phyloP scores from a whole-genome alignment of 2,113 vertebrate genomes.

The Lathamus discolor region DNA sequence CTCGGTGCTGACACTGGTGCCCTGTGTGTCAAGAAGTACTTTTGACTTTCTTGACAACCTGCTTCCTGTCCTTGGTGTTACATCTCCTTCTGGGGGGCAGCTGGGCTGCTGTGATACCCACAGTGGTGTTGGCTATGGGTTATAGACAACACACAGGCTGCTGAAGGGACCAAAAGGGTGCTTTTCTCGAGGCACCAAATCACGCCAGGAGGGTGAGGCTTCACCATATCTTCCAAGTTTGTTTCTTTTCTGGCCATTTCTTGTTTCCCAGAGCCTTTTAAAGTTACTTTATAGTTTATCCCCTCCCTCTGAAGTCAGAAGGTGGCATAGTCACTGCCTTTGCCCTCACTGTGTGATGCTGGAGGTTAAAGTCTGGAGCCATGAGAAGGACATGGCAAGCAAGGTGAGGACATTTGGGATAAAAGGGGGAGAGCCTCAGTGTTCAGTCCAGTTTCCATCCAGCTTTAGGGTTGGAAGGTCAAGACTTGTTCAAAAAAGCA shows the following conservation, averaged over 20 bases:
- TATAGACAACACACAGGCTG: neutral
- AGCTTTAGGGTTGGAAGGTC: conserved; percentile 32
- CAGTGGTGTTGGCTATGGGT: accelerated
- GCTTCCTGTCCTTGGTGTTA: neutral
- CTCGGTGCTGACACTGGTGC: neutral
- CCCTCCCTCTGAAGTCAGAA: neutral
- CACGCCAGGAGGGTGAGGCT: neutral
- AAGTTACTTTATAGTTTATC: neutral
- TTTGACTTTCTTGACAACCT: neutral
- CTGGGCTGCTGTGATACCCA: neutral
- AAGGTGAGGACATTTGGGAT: conserved; percentile 81
- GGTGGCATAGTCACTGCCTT: conserved; percentile 66
- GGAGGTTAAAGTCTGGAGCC: conserved; percentile 78
- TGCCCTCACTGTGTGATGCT: conserved; percentile 63
- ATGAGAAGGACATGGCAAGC: conserved; percentile 70
- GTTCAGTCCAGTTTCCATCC: conserved; percentile 48
- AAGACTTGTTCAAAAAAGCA: neutral
- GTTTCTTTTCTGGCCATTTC: conserved; percentile 49
- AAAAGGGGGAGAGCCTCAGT: conserved; percentile 61
- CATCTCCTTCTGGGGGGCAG: neutral
- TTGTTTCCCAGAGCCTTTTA: conserved; percentile 20
- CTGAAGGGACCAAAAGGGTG: neutral
- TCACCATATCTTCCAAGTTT: neutral
- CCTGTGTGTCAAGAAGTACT: neutral
- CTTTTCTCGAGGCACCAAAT: neutral